Evolutionary conservation across 2,113 vertebrate species (phyloP), one percentile per base, ranked within the genome.

Genomic region (Leuciscus idus): DNA sequence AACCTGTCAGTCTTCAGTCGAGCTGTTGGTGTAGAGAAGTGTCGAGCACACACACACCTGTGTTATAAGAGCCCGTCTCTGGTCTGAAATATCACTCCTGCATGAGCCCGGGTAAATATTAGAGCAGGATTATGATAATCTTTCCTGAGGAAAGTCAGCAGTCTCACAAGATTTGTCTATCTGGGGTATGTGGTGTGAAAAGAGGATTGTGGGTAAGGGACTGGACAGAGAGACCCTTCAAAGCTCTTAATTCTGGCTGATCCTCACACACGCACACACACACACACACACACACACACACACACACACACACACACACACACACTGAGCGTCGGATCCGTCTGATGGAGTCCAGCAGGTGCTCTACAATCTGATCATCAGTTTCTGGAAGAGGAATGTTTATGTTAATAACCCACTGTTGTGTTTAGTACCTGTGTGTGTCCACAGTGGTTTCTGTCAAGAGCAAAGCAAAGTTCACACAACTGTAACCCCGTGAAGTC

Each of bases 31-130:
- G 85, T 75, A 33, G 48, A 33, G 33, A 77, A 28, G 76, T 23
- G 75, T 57, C 8, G 28, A 78, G 30, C 50, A 33, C 76, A 59
- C 4, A 87, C 85, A 92, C 86, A 92, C 90, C 91, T 90, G 90
- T 88, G 91, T 91, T 93, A 93, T 94, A 93, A 94, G 91, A 88
- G 88, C 88, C 57, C 89, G 89, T 93, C 92, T 94, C 93, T 87
- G 84, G 91, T 94, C 93, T 95, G 77, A 86, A 80, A 77, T 83
- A 90, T 88, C 89, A 87, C 88, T 89, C 89, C 91, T 91, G 93
- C 91, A 89, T 91, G 90, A 94, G 94, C 92, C 93, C 94, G 92
- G 91, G 93, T 94, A 94, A 94, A 95, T 93, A 94, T 94, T 92
- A 92, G 91, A 91, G 86, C 85, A 90, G 93, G 92, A 90, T 95